phyloP scores from a whole-genome alignment of 2,888 invertebrate species.

The Drosophila kambysellisi region DNA sequence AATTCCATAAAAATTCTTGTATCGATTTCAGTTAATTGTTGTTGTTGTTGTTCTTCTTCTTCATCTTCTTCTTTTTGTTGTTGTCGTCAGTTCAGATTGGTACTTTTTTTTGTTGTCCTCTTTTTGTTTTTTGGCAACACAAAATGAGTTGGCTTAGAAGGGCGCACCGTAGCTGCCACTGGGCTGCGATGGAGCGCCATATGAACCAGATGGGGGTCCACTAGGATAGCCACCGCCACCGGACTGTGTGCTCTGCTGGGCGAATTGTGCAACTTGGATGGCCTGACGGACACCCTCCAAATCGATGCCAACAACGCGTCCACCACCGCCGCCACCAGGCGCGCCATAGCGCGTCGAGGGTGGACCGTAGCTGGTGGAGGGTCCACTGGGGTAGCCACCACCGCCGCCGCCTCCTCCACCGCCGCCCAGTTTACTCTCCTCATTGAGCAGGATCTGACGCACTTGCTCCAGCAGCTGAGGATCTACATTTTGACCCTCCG shows the following conservation, averaged over 20 bases:
- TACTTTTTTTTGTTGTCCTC: constrained; percentile 50
- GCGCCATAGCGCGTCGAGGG: constrained; percentile 89
- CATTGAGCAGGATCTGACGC: constrained; percentile 93
- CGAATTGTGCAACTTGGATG: constrained; percentile 94
- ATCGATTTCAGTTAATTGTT: constrained; percentile 48
- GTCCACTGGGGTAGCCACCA: constrained; percentile 84
- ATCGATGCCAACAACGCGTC: constrained; percentile 91
- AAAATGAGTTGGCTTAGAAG: constrained; percentile 72
- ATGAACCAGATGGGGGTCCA: constrained; percentile 87
- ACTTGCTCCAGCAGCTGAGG: constrained; percentile 92
- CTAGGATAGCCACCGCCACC: constrained; percentile 85
- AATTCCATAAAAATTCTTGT: constrained; percentile 42
- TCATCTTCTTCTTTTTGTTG: constrained; percentile 25
- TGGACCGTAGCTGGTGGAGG: constrained; percentile 86
- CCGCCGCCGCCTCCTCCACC: constrained; percentile 86
- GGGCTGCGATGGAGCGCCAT: constrained; percentile 88
- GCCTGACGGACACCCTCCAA: constrained; percentile 94
- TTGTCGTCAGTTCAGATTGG: constrained; percentile 57
- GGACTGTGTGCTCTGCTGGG: constrained; percentile 87
- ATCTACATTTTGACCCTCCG: constrained; percentile 93
- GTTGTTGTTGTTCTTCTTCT: constrained; percentile 42
- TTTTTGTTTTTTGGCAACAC: constrained; percentile 74
- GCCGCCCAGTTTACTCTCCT: constrained; percentile 89
- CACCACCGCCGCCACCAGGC: constrained; percentile 85
- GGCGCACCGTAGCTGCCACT: constrained; percentile 89